Conservation (phyloP, 2,113 vertebrate species). For the Nerophis ophidion region DNA sequence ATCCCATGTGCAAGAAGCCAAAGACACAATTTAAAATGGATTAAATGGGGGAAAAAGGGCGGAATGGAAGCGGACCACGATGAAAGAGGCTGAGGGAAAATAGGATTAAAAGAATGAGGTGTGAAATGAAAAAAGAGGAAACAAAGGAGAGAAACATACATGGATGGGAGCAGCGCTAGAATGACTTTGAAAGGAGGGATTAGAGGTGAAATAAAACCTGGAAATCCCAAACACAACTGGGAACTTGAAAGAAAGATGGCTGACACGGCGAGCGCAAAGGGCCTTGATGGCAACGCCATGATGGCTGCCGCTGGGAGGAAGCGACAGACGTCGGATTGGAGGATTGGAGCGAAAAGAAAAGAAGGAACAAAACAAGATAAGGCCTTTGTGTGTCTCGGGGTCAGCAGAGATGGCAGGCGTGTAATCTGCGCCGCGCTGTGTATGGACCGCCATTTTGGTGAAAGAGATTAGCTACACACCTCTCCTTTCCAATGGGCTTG, state of each 20-base stretch:
- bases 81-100: slow-evolving; percentile 37
- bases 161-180: slow-evolving; percentile 39
- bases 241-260: slow-evolving; percentile 3
- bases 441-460: slow-evolving; percentile 33
- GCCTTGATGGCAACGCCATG: neutral
- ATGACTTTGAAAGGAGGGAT: slow-evolving; percentile 31
- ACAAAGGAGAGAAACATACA: slow-evolving; percentile 11
- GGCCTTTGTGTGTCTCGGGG: slow-evolving; percentile 18
- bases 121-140: slow-evolving; percentile 24
- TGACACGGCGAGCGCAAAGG: no score
- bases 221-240: neutral
- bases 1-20: neutral
- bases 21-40: neutral
- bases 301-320: slow-evolving; percentile 5
- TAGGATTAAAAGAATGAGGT: slow-evolving; percentile 45
- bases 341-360: neutral
- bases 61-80: slow-evolving; percentile 11
- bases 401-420: slow-evolving; percentile 53
- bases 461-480: slow-evolving; percentile 54
- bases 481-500: slow-evolving; percentile 33
- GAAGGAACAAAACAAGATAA: neutral
- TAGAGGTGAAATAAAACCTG: slow-evolving; percentile 32
- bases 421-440: slow-evolving; percentile 45
- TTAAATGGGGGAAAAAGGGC: slow-evolving; percentile 11
- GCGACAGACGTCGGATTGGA: neutral